Conservation (phyloP, 2,888 invertebrate species). For the Allygus modestus region DNA sequence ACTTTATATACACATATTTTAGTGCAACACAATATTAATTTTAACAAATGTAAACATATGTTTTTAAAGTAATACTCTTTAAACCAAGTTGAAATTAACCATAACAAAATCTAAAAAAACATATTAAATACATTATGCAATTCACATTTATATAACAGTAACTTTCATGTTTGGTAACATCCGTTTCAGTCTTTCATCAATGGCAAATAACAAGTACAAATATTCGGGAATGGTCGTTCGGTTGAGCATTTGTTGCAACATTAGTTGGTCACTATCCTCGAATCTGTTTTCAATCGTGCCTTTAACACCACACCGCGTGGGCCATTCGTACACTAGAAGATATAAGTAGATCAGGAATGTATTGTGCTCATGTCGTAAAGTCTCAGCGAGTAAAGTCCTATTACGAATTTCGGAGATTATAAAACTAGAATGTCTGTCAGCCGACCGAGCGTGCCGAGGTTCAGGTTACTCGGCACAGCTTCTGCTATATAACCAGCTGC, state of each 20-base stretch:
- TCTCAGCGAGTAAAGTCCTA: not conserved
- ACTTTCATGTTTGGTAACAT: not conserved
- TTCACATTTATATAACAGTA: conserved; percentile 8
- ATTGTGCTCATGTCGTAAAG: not conserved
- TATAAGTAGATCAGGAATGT: not conserved
- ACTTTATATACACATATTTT: no score
- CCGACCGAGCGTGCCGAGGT: not conserved
- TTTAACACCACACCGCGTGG: not conserved
- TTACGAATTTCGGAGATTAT: not conserved
- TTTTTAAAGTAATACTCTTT: no score
- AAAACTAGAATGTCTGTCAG: conserved; percentile 22
- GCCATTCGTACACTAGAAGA: not conserved
- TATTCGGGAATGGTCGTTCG: conserved; percentile 20
- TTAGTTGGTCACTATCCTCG: not conserved
- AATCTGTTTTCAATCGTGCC: not conserved
- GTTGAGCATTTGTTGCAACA: conserved; percentile 40
- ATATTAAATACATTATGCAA: no score
- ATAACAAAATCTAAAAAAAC: no score
- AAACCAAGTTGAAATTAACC: no score
- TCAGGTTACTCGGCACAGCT: conserved; percentile 50
- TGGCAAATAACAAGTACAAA: conserved; percentile 4
- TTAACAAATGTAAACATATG: no score
- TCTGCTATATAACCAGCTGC: conserved; percentile 57
- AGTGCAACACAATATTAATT: no score
- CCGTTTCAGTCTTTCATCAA: conserved; percentile 6